These are phyloP conservation scores for Deroplatys truncata DNA, from an alignment of 2,888 invertebrate species.

Conservation along the genomic window DNA sequence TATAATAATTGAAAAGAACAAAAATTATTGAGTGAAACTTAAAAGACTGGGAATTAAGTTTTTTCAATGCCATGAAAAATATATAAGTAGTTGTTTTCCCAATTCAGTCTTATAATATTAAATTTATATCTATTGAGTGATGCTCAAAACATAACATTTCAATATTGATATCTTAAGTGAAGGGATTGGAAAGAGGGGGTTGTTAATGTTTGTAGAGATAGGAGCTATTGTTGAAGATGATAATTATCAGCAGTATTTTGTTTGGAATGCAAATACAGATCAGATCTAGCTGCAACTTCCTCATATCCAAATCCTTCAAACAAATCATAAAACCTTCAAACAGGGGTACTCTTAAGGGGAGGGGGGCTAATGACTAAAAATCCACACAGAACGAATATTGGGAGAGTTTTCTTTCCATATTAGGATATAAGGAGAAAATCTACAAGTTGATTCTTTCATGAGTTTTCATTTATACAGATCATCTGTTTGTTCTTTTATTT, in stretches of 20 bases:
- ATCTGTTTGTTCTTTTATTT: constrained; percentile 18
- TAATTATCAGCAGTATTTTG: background rate
- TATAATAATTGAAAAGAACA: constrained; percentile 7
- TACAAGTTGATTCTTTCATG: constrained; percentile 12
- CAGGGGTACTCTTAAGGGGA: background rate
- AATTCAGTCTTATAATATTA: constrained; percentile 23
- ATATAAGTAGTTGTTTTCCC: constrained; percentile 26
- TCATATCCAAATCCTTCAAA: background rate
- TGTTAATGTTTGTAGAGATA: background rate
- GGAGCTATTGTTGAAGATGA: background rate
- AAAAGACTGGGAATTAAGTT: constrained; percentile 32
- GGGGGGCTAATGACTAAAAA: background rate
- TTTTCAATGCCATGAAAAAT: constrained; percentile 26
- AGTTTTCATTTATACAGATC: constrained; percentile 15
- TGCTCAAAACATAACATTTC: constrained; percentile 19
- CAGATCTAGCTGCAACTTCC: background rate
- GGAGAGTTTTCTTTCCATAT: background rate
- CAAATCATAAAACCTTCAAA: background rate
- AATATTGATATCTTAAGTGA: background rate
- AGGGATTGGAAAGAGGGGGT: constrained; percentile 8
- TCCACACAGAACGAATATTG: constrained; percentile 14
- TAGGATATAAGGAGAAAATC: constrained; percentile 13
- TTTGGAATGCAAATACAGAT: background rate
- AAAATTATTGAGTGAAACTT: constrained; percentile 27
- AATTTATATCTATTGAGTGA: constrained; percentile 24